Evolutionary conservation across 2,797 vertebrate genomes (phyloP), one percentile per base, ranked within the genome.

Genomic region (Margarornis squamiger): DNA sequence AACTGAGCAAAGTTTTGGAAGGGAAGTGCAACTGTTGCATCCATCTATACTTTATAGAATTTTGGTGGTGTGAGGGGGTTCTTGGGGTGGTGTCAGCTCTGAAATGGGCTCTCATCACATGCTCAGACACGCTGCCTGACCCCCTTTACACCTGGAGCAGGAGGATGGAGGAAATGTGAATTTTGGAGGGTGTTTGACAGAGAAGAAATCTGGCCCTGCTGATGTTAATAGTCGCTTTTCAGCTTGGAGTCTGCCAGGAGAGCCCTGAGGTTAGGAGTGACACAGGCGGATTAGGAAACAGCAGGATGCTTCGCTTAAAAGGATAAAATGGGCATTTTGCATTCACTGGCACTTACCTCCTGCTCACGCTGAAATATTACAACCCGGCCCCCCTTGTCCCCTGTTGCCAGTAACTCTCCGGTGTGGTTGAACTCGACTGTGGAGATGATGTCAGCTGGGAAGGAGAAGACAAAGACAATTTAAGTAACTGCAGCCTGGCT

Each of bases 401-500:
- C 99, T 91, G 99, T 99, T 95, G 99, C 99, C 98, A 99, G 98
- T 96, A 99, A 98, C 98, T 99, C 99, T 98, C 99, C 99, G 7
- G 99, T 99, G 98, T 99, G 98, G 98, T 99, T 99, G 98, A 99
- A 99, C 98, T 99, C 99, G 97, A 99, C 99, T 88, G 99, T 99
- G 97, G 99, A 99, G 99, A 99, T 99, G 98, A 99, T 99, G 98
- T 99, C 99, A 98, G 99, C 99, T 99, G 98, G 95, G 96, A 97
- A 97, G 95, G 93, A 97, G 93, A 96, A 98, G 97, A 98, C 97
- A 98, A 98, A 98, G 96, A 95, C 97, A 97, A 95, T 97, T 97
- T 97, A 97, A 98, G 98, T 95, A 90, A 96, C 90, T 41, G 86
- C 97, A 97, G 93, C 91, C 55, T 85, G 90, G 95, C 81, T 97